A percentile compares a stretch with the other conserved stretches of the same genome.
These are phyloP conservation scores for Malacoraja senta DNA, from an alignment of 2,797 vertebrate species.

Conservation along the genomic window DNA sequence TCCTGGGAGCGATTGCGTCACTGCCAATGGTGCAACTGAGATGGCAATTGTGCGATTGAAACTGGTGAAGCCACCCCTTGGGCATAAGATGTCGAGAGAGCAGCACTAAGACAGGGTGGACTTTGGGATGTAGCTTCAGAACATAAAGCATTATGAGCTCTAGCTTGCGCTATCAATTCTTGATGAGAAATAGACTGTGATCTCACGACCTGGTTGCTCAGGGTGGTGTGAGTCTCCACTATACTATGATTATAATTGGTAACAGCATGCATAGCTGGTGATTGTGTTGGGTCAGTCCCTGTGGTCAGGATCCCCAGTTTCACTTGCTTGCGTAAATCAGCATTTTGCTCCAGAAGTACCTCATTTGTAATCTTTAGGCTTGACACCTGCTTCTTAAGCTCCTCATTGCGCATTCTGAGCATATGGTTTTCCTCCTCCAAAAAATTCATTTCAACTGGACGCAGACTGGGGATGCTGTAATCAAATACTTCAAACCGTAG, in stretches of 20 bases:
- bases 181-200: slow-evolving; percentile 82
- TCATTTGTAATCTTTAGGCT: slow-evolving; percentile 92
- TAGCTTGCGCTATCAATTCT: slow-evolving; percentile 75
- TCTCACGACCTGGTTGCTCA: slow-evolving; percentile 87
- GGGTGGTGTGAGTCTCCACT: slow-evolving; percentile 92
- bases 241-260: slow-evolving; percentile 94
- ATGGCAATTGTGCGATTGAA: slow-evolving; percentile 89
- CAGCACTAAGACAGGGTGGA: slow-evolving; percentile 76
- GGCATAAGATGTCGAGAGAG: slow-evolving; percentile 85
- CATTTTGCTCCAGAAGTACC: slow-evolving; percentile 92
- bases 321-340: slow-evolving; percentile 87
- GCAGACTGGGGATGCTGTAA: slow-evolving; percentile 62
- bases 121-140: slow-evolving; percentile 63
- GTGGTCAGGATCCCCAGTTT: slow-evolving; percentile 88
- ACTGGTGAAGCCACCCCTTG: slow-evolving; percentile 90
- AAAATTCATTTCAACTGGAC: slow-evolving; percentile 78
- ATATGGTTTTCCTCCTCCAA: slow-evolving; percentile 88
- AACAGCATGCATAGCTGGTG: slow-evolving; percentile 75
- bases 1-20: slow-evolving; percentile 80
- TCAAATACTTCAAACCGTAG: slow-evolving; percentile 72
- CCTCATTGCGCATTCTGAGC: slow-evolving; percentile 85
- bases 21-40: slow-evolving; percentile 85
- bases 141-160: slow-evolving; percentile 67
- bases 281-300: slow-evolving; percentile 73
- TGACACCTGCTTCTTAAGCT: slow-evolving; percentile 91